These are phyloP conservation scores for Herpetotheres cachinnans DNA, from an alignment of 2,113 vertebrate genomes.

Conservation along the genomic window DNA sequence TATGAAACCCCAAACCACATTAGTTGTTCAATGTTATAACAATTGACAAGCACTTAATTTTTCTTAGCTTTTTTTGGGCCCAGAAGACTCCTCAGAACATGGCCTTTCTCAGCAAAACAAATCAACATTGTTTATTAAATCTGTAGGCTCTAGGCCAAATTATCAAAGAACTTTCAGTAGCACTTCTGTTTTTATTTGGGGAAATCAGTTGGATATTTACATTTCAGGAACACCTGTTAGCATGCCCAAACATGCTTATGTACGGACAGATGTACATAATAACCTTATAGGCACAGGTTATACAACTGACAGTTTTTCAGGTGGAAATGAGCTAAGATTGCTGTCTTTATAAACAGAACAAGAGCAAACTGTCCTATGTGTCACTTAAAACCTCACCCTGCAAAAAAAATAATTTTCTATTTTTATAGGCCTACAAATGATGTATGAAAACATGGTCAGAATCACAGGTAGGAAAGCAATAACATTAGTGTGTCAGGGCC, in stretches of 20 bases:
- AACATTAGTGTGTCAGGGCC: background rate
- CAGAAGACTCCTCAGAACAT: background rate
- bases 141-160: background rate
- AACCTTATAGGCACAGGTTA: background rate
- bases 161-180: background rate
- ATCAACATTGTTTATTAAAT: background rate
- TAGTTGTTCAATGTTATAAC: background rate
- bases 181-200: background rate
- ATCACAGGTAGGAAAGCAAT: background rate
- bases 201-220: background rate
- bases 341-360: background rate
- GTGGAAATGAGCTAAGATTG: background rate
- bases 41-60: background rate
- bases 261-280: background rate
- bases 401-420: background rate
- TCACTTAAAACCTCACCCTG: background rate
- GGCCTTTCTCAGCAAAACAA: background rate
- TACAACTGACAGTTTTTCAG: background rate
- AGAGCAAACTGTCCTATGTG: background rate
- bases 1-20: background rate
- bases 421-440: background rate
- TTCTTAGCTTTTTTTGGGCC: background rate
- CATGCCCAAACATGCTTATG: background rate
- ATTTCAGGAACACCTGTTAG: background rate
- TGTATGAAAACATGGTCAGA: background rate